Conservation (phyloP, 2,888 invertebrate species). For the Anarsia innoxiella region DNA sequence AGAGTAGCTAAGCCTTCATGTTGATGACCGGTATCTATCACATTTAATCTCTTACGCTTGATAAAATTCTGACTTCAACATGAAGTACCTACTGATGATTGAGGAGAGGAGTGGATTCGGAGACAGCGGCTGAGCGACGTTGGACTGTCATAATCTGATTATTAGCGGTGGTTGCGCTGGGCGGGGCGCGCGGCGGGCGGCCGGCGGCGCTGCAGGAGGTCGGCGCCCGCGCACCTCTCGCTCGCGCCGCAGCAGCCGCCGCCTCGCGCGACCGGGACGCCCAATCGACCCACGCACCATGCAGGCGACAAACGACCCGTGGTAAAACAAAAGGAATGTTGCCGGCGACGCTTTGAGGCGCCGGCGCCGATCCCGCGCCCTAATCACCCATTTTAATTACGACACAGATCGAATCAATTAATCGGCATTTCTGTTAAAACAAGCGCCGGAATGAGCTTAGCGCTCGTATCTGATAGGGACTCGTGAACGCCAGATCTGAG, state of each 20-base stretch:
- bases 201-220: constrained; percentile 63
- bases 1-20: no score
- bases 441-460: constrained; percentile 58
- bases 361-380: constrained; percentile 71
- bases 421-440: constrained; percentile 73
- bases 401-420: constrained; percentile 75
- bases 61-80: constrained; percentile 42
- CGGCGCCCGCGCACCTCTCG: constrained; percentile 65
- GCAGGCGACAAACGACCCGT: constrained; percentile 74
- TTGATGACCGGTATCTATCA: no score
- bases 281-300: constrained; percentile 39
- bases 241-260: constrained; percentile 31
- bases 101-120: constrained; percentile 38
- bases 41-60: no score
- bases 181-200: constrained; percentile 65
- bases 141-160: constrained; percentile 73
- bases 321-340: constrained; percentile 76
- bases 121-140: constrained; percentile 41
- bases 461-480: constrained; percentile 47
- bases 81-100: constrained; percentile 51
- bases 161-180: constrained; percentile 60
- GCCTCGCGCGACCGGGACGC: constrained; percentile 32
- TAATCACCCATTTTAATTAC: constrained; percentile 76
- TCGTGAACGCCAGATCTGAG: constrained; percentile 40
- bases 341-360: constrained; percentile 74